These are phyloP conservation scores for Lasiurus cinereus DNA, from an alignment of 2,113 vertebrate genomes.

Conservation along the genomic window DNA sequence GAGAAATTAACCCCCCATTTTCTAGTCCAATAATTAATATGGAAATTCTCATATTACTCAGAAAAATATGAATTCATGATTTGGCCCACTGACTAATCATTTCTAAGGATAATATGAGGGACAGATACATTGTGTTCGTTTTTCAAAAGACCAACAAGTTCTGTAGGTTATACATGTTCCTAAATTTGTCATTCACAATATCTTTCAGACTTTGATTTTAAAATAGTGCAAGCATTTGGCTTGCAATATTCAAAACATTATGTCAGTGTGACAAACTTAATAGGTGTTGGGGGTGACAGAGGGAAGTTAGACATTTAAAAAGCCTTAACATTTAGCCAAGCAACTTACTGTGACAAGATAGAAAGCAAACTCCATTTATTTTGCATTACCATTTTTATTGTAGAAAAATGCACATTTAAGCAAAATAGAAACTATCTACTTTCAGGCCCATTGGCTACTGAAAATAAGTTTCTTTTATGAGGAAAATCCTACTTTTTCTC, in stretches of 20 bases:
- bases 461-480: slow-evolving; percentile 75
- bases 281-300: slow-evolving; percentile 64
- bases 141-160: slow-evolving; percentile 28
- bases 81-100: slow-evolving; percentile 5
- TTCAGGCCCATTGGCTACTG: slow-evolving; percentile 80
- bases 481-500: slow-evolving; percentile 73
- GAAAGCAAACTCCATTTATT: slow-evolving; percentile 84
- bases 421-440: slow-evolving; percentile 83
- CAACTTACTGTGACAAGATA: slow-evolving; percentile 81
- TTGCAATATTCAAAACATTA: slow-evolving; percentile 64
- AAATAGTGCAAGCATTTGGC: slow-evolving; percentile 62
- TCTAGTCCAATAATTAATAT: slow-evolving; percentile 20
- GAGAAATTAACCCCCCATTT: background rate
- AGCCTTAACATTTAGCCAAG: slow-evolving; percentile 77
- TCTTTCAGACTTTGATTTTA: slow-evolving; percentile 66
- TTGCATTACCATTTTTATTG: slow-evolving; percentile 82
- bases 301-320: slow-evolving; percentile 76
- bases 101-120: slow-evolving; percentile 24
- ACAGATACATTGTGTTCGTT: background rate
- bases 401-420: slow-evolving; percentile 81
- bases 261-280: slow-evolving; percentile 72
- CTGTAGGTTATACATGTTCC: slow-evolving; percentile 21
- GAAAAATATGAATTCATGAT: slow-evolving; percentile 1
- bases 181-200: slow-evolving; percentile 10
- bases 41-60: slow-evolving; percentile 10